phyloP scores from a whole-genome alignment of 2,888 invertebrate genomes.

The Caenorhabditis sinica region DNA sequence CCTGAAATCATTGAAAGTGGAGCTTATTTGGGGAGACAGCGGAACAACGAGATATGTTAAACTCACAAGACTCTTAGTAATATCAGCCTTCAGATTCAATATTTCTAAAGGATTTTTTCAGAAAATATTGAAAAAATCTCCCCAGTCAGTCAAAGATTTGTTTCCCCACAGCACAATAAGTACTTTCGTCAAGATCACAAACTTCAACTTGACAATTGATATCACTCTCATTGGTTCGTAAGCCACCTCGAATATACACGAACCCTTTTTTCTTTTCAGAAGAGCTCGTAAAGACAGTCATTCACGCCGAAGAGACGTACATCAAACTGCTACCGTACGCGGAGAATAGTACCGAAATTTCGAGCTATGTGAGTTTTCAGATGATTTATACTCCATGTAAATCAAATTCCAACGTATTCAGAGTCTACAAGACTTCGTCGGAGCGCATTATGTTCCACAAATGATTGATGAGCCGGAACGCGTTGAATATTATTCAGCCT shows the following conservation, averaged over 20 bases:
- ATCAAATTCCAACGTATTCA: neutral
- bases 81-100: neutral
- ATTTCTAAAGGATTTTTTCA: conserved; percentile 3
- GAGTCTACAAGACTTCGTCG: conserved; percentile 37
- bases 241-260: neutral
- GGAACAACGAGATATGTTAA: conserved; percentile 30
- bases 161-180: conserved; percentile 13
- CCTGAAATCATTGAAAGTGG: conserved; percentile 6
- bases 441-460: conserved; percentile 9
- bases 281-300: conserved; percentile 11
- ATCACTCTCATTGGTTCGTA: conserved; percentile 30
- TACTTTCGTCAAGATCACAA: conserved; percentile 38
- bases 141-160: conserved; percentile 27
- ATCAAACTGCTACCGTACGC: conserved; percentile 39
- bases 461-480: conserved; percentile 36
- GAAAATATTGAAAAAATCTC: conserved; percentile 39
- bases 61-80: conserved; percentile 30
- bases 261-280: conserved; percentile 1
- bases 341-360: conserved; percentile 53
- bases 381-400: neutral
- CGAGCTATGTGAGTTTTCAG: conserved; percentile 12
- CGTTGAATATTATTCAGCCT: conserved; percentile 49
- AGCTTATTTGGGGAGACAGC: conserved; percentile 32
- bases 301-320: conserved; percentile 36
- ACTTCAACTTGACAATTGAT: conserved; percentile 55